These are phyloP conservation scores for Nyctibius grandis DNA, from an alignment of 2,797 vertebrate genomes.

Conservation along the genomic window DNA sequence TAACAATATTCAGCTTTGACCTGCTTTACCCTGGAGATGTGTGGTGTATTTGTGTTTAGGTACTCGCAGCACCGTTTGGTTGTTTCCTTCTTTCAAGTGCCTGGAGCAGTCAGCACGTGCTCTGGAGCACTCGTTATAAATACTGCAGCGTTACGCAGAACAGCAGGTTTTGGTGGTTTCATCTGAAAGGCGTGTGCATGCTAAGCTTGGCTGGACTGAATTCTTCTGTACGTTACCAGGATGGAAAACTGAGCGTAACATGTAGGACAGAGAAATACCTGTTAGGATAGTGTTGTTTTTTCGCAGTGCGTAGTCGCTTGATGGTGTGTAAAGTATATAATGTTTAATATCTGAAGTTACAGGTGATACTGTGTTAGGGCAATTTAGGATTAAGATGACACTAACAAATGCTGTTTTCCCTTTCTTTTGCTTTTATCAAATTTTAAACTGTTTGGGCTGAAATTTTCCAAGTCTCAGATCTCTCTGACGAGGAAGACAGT, in stretches of 20 bases:
- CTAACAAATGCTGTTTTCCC: not conserved
- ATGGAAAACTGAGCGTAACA: not conserved
- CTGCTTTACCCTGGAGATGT: not conserved
- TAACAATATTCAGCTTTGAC: not conserved
- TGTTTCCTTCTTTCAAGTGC: not conserved
- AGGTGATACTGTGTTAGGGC: not conserved
- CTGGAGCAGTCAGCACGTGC: not conserved
- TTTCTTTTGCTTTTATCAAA: not conserved
- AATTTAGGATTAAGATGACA: not conserved
- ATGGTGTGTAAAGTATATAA: accelerated
- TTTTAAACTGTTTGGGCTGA: not conserved
- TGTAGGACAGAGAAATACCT: not conserved
- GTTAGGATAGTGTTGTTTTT: not conserved
- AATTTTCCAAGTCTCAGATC: not conserved
- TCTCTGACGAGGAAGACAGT: not conserved
- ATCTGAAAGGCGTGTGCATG: not conserved
- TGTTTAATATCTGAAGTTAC: not conserved
- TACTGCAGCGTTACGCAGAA: not conserved
- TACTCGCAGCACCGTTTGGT: not conserved
- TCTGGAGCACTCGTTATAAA: not conserved
- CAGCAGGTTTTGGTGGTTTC: not conserved
- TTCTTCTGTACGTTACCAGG: not conserved
- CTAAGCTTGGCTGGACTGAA: not conserved
- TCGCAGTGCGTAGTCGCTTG: not conserved
- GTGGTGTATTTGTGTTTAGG: not conserved